These are phyloP conservation scores for Drosophila lini DNA, from an alignment of 1,140 invertebrate species.

Conservation along the genomic window DNA sequence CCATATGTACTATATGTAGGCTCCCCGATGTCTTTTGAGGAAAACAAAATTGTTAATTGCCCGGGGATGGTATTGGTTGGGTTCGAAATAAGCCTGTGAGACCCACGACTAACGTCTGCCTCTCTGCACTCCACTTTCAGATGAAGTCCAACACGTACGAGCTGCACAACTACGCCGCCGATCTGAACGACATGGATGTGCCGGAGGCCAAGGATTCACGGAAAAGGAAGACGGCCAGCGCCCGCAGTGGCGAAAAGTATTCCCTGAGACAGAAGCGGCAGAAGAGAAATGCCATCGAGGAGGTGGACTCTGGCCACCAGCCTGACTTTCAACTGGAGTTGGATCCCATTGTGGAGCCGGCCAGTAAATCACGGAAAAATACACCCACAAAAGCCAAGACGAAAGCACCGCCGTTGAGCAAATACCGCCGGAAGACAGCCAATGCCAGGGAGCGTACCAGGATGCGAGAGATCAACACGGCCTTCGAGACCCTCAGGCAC, in stretches of 20 bases:
- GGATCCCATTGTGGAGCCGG: conserved; percentile 12
- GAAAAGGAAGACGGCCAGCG: conserved; percentile 52
- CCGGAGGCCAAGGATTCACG: conserved; percentile 48
- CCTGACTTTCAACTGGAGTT: conserved; percentile 32
- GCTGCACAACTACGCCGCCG: conserved; percentile 76
- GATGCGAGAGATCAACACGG: conserved; percentile 95
- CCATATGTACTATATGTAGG: conserved; percentile 17
- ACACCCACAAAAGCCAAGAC: conserved; percentile 85
- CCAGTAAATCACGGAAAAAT: conserved; percentile 32
- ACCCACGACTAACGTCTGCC: conserved; percentile 40
- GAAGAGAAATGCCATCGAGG: conserved; percentile 44
- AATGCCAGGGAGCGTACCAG: conserved; percentile 93
- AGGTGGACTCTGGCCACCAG: conserved; percentile 7
- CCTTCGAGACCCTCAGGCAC: conserved; percentile 91
- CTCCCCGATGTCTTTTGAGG: conserved; percentile 36
- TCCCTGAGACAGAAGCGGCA: conserved; percentile 78
- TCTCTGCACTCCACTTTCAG: conserved; percentile 56
- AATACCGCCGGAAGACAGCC: conserved; percentile 94
- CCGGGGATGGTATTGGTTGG: conserved; percentile 33
- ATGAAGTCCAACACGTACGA: conserved; percentile 76
- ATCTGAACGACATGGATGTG: conserved; percentile 56
- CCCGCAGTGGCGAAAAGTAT: conserved; percentile 71
- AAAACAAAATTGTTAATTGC: conserved; percentile 76
- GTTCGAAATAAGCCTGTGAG: conserved; percentile 13
- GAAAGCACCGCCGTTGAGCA: conserved; percentile 93